Conservation (phyloP, 2,797 vertebrate species). For the Mycteria americana region DNA sequence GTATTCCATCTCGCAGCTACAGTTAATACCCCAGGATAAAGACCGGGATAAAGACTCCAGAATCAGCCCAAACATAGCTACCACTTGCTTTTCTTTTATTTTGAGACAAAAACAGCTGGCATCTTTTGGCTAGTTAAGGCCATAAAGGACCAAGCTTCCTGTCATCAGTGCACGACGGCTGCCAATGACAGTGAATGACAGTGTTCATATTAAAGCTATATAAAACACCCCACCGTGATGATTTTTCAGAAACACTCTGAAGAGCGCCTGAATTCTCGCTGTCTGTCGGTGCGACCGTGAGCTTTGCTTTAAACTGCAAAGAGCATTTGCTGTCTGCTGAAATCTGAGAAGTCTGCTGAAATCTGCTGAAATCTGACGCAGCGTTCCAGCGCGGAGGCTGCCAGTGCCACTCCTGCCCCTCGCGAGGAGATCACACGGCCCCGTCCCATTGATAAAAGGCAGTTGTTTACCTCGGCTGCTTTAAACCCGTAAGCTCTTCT, state of each 20-base stretch:
- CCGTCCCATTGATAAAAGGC: neutral
- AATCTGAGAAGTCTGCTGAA: neutral
- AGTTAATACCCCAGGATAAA: neutral
- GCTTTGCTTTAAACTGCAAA: neutral
- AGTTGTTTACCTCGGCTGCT: neutral
- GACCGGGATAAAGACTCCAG: neutral
- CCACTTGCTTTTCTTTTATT: neutral
- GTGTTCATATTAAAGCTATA: neutral
- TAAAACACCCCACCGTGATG: neutral
- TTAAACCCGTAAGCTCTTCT: neutral
- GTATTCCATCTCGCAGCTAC: neutral
- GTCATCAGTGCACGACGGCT: neutral
- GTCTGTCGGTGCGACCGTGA: accelerated
- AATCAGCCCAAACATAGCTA: neutral
- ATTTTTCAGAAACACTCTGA: neutral
- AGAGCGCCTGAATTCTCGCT: neutral
- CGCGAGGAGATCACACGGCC: neutral
- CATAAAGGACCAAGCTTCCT: neutral
- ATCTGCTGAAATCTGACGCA: neutral
- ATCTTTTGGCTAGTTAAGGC: neutral
- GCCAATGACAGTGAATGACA: neutral
- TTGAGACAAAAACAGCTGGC: neutral
- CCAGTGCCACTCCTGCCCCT: neutral
- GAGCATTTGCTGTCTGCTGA: neutral
- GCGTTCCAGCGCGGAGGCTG: neutral